Base-by-base conservation (phyloP, 2,888 invertebrate species). In the Entomobrya multifasciata region DNA sequence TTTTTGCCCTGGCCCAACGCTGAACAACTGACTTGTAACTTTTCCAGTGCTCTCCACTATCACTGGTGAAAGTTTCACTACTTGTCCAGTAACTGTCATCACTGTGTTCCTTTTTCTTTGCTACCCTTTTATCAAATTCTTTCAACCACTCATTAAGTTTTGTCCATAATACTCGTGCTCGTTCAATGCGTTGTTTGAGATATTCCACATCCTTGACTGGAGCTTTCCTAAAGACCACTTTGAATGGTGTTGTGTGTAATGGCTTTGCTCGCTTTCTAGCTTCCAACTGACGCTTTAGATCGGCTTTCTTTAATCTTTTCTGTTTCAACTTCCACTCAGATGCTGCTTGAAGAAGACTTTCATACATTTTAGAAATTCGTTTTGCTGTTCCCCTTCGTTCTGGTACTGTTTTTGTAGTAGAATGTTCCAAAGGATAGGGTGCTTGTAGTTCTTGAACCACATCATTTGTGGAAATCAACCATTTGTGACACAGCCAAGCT, bases 11-110 rank as follows among this genome's bases (percentile, higher is more conserved):
- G 6, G 22, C 15, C 85, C 85, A 85, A 3, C 22, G 25, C 20
- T 22, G 41, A 8, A 20, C 65, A 30, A 27, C 41, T 47, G 10
- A 47, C 22, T 60, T 85, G 78, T 78, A 85, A 47, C 70, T 78
- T 17, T 78, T 85, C 78, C 78, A 85, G 36, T 85, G 85, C 47
- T 77, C 70, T 6, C 86, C 81, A 25, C 81, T 74, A 36, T 86
- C 86, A 57, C 81, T 81, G 0, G 86, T 76, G 47, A 76, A 86
- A n/a, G 81, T 86, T 77, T 86, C 86, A 60, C 86, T 86, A 52
- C 81, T 81, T 17, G 81, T 44, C 86, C 86, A 86, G 27, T 55
- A 86, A 15, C 67, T 81, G 36, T 86, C 86, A 0, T 55, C n/a
- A n/a, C 17, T 44, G n/a, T 65, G 67, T 17, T 20, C 1, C 15